Evolutionary conservation across 1,140 invertebrate genomes (phyloP).

Genomic region (Drosophila pruinosa): DNA sequence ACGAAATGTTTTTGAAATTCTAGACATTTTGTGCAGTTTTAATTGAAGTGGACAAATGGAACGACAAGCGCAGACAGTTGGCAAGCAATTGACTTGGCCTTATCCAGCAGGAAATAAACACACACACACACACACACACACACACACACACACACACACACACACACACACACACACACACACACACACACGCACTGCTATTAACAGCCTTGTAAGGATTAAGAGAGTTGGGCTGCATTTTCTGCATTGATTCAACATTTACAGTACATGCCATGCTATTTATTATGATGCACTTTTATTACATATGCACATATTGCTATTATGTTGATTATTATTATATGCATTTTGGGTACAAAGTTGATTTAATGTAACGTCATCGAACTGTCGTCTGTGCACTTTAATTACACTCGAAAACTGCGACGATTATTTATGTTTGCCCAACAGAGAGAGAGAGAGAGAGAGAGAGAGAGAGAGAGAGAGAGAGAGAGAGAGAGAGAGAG

Average conservation of each 20-base stretch:
- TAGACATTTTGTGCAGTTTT: neutral
- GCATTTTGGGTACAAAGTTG: conserved; percentile 1
- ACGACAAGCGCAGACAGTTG: neutral
- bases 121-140: neutral
- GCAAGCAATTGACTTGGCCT: neutral
- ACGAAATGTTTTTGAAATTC: neutral
- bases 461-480: no score
- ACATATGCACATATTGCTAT: neutral
- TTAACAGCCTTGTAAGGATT: neutral
- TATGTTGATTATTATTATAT: neutral
- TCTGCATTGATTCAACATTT: conserved; percentile 41
- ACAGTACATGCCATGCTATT: conserved; percentile 22
- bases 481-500: no score
- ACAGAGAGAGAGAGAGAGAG: no score
- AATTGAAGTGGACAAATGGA: neutral
- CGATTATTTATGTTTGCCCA: conserved; percentile 26
- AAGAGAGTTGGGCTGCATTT: neutral
- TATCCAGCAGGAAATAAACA: no score
- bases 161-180: neutral
- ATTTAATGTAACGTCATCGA: conserved; percentile 6
- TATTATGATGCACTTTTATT: neutral
- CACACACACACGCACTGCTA: neutral
- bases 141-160: neutral
- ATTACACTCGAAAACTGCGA: conserved; percentile 31
- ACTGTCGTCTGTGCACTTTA: conserved; percentile 24